Percentiles rank a stretch among this genome's conserved stretches.
Conservation (phyloP, 2,797 vertebrate genomes). For the Microctenopoma steveboyesi region DNA sequence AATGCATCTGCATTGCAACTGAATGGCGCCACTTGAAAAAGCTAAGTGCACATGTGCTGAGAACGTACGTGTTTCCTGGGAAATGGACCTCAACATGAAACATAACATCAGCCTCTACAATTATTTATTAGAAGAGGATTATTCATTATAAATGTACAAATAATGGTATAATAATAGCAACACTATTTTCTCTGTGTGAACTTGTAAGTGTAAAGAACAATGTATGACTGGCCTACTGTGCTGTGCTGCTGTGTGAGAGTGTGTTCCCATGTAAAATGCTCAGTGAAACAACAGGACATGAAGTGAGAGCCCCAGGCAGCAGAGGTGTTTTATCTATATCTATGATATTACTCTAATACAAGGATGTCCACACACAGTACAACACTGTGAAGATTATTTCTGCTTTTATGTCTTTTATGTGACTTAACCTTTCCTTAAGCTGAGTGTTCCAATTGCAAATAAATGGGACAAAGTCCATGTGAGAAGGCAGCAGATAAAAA, state of each 20-base stretch:
- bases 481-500: constrained; percentile 28
- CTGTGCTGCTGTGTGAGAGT: background rate
- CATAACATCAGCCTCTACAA: constrained; percentile 29
- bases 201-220: too few relatives aligned
- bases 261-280: background rate
- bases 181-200: too few relatives aligned
- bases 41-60: constrained; percentile 14
- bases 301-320: background rate
- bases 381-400: background rate
- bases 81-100: background rate
- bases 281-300: background rate
- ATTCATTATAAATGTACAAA: constrained; percentile 3
- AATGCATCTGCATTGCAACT: constrained; percentile 31
- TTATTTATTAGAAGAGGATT: constrained; percentile 7
- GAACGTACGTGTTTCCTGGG: constrained; percentile 7
- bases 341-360: background rate
- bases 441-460: constrained; percentile 5
- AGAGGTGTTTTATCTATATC: constrained; percentile 20
- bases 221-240: too few relatives aligned
- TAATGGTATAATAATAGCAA: too few relatives aligned
- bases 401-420: background rate
- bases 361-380: constrained; percentile 1
- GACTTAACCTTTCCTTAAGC: background rate
- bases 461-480: constrained; percentile 18
- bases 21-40: constrained; percentile 20